Conservation (phyloP, 2,797 vertebrate species). For the Premnoplex brunnescens region DNA sequence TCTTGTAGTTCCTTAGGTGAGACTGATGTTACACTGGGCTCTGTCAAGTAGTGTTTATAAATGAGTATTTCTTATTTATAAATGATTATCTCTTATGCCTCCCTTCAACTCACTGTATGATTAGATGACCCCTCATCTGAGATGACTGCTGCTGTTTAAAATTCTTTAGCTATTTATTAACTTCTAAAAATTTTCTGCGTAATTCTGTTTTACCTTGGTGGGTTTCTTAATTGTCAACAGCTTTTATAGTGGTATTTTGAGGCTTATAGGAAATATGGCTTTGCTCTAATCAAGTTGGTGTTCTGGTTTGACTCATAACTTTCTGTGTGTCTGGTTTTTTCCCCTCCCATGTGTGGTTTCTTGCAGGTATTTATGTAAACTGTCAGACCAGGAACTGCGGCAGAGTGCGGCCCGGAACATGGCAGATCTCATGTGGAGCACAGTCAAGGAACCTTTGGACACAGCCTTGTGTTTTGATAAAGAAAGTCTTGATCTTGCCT, state of each 20-base stretch:
- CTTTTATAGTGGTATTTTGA: not conserved
- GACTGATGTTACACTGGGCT: not conserved
- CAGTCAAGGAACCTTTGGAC: slow-evolving; percentile 97
- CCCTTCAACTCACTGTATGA: not conserved
- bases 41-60: not conserved
- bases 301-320: not conserved
- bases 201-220: not conserved
- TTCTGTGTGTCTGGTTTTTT: not conserved
- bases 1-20: not conserved
- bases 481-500: slow-evolving; percentile 97
- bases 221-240: not conserved
- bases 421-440: slow-evolving; percentile 99
- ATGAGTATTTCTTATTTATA: not conserved
- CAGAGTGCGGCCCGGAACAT: slow-evolving; percentile 97
- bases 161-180: not conserved
- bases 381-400: slow-evolving; percentile 96
- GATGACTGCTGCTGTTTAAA: not conserved
- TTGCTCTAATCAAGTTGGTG: not conserved
- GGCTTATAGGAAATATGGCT: not conserved
- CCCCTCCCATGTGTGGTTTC: slow-evolving; percentile 30
- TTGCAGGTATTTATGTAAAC: slow-evolving; percentile 94
- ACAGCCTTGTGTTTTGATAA: slow-evolving; percentile 97
- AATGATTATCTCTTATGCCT: not conserved
- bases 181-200: not conserved
- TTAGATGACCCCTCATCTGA: not conserved